Percentiles rank a stretch among this genome's conserved stretches.
phyloP scores from a whole-genome alignment of 2,888 invertebrate genomes.

The Heliconius hortense region DNA sequence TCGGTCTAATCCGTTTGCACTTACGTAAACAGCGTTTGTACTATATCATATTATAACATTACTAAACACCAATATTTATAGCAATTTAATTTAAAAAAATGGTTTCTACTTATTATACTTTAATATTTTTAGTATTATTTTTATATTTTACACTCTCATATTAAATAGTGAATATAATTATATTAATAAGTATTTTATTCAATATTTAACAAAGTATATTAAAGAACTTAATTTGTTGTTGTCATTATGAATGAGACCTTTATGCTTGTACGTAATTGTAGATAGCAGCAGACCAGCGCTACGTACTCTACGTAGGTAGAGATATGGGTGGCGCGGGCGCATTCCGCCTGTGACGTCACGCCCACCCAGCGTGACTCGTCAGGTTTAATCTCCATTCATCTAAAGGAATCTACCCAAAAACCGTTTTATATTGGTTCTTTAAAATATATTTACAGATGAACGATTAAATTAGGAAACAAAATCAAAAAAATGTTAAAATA shows the following conservation, averaged over 20 bases:
- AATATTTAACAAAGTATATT: neutral
- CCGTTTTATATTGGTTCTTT: slow-evolving; percentile 5
- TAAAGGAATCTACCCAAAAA: slow-evolving; percentile 27
- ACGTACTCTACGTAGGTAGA: slow-evolving; percentile 66
- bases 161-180: neutral
- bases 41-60: neutral
- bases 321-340: slow-evolving; percentile 66
- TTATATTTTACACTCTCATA: neutral
- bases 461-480: neutral
- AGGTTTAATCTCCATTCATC: slow-evolving; percentile 70
- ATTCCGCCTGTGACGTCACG: slow-evolving; percentile 81
- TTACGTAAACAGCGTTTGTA: slow-evolving; percentile 45
- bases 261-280: slow-evolving; percentile 42
- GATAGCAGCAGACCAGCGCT: slow-evolving; percentile 45
- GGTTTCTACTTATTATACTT: neutral
- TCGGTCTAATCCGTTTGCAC: slow-evolving; percentile 58
- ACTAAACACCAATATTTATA: neutral
- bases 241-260: slow-evolving; percentile 11
- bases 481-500: too few species aligned
- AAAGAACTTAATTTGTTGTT: neutral
- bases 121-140: neutral
- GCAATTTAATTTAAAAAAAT: neutral
- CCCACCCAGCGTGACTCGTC: slow-evolving; percentile 76
- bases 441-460: neutral
- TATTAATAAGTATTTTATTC: neutral